Conservation (phyloP, 2,797 vertebrate genomes). For the Ispidina lecontei region DNA sequence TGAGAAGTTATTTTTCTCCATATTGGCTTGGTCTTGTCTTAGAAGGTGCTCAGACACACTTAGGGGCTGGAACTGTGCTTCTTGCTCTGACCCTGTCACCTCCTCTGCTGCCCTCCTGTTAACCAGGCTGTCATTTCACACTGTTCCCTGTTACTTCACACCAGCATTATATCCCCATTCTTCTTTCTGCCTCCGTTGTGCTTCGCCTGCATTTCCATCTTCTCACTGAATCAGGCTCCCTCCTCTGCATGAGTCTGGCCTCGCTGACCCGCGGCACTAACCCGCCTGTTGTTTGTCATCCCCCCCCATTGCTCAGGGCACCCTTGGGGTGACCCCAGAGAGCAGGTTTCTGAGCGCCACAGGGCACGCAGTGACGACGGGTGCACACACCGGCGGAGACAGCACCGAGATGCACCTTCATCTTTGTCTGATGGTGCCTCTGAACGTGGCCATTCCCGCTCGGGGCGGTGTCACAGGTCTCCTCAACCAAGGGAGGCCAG, state of each 20-base stretch:
- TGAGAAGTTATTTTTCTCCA: not conserved
- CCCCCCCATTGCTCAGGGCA: constrained; percentile 72
- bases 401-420: not conserved
- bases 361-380: constrained; percentile 43
- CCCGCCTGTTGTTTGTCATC: constrained; percentile 73
- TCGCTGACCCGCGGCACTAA: constrained; percentile 64
- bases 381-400: not conserved
- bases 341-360: constrained; percentile 71
- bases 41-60: not conserved
- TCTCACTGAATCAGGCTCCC: not conserved
- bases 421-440: not conserved
- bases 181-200: not conserved
- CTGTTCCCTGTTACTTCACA: not conserved
- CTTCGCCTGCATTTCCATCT: not conserved
- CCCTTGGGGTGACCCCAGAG: constrained; percentile 78
- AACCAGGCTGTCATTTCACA: not conserved
- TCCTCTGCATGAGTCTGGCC: not conserved
- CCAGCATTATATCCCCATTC: not conserved
- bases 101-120: not conserved
- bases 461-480: not conserved
- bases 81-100: not conserved
- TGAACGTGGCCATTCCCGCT: not conserved
- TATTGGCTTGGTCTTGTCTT: not conserved
- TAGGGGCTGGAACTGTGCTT: not conserved
- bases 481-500: not conserved